Evolutionary conservation across 2,888 invertebrate genomes (phyloP), one percentile per base, ranked within the genome.

Genomic region (Archaeoteleia sp.): DNA sequence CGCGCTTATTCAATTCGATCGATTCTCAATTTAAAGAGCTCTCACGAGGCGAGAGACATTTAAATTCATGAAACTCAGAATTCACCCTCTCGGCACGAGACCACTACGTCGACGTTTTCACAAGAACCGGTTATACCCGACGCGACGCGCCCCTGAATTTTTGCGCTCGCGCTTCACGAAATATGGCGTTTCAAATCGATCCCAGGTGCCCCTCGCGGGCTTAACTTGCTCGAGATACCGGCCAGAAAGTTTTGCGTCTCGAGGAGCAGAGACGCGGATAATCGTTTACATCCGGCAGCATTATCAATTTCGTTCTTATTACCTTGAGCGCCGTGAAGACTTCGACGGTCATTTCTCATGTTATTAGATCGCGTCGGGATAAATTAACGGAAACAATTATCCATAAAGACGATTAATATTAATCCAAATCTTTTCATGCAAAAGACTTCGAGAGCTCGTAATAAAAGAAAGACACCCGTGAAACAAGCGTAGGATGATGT

Each of bases 261-360:
- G 23, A 17, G 60, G 48, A 67, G 35, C 40, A 25, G 30, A 27
- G 39, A 25, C 65, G 46, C 51, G 67, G 27, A 76, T 80, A 77
- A 78, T 79, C 74, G 78, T 78, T 80, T 76, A 73, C 77, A 76
- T 80, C 79, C 80, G 77, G 74, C 69, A 63, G 73, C 70, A 80
- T 80, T 80, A 80, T 79, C 80, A 79, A 80, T 80, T 80, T 80
- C 74, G 75, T 71, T 78, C 80, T 76, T 78, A 75, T 79, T 77
- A 78, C 3, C 5, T 5, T 5, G 20, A 20, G 5, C 2, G 3
- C 5, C 2, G 20, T 20, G 3, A 20, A 20, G 20, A 20, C 20
- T 20, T 5, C n/a, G n/a, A 5, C 20, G 5, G 5, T 20, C 20
- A 5, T 2, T 20, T 5, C 20, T 20, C 20, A 5, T 20, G 5